Evolutionary conservation across 2,888 invertebrate genomes (phyloP).

Genomic region (Spodoptera exigua): DNA sequence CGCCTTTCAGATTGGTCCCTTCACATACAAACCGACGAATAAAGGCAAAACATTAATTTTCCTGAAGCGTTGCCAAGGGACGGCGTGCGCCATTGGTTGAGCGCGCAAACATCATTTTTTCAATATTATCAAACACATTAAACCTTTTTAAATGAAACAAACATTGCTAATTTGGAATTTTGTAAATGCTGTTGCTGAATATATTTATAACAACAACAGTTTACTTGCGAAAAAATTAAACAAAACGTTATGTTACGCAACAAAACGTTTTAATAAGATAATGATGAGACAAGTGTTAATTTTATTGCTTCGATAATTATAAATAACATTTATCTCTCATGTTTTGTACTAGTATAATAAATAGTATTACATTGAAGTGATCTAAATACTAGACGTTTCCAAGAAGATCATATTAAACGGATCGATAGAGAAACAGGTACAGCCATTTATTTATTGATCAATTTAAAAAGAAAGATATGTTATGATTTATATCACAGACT

Average conservation of each 20-base stretch:
- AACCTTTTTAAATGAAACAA: constrained; percentile 28
- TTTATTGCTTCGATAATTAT: constrained; percentile 37
- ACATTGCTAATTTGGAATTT: constrained; percentile 20
- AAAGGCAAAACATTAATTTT: constrained; percentile 71
- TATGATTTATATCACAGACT: no score
- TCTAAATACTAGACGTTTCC: constrained; percentile 13
- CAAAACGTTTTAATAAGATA: constrained; percentile 18
- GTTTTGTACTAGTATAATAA: constrained; percentile 17
- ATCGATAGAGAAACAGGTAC: not conserved
- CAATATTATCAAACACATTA: constrained; percentile 30
- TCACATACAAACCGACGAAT: constrained; percentile 72
- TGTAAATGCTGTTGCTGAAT: constrained; percentile 10
- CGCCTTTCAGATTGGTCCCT: constrained; percentile 84
- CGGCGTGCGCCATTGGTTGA: constrained; percentile 70
- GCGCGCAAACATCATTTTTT: constrained; percentile 28
- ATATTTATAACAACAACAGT: constrained; percentile 18
- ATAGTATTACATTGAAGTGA: constrained; percentile 16
- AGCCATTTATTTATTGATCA: no score
- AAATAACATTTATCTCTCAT: constrained; percentile 34
- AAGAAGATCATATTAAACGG: not conserved
- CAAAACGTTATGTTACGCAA: constrained; percentile 36
- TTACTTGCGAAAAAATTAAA: constrained; percentile 21
- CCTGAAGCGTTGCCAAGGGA: constrained; percentile 77
- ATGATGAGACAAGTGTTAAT: constrained; percentile 23
- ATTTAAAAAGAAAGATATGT: no score